Evolutionary conservation across 2,888 invertebrate genomes (phyloP).

Genomic region (Keiferia lycopersicella): DNA sequence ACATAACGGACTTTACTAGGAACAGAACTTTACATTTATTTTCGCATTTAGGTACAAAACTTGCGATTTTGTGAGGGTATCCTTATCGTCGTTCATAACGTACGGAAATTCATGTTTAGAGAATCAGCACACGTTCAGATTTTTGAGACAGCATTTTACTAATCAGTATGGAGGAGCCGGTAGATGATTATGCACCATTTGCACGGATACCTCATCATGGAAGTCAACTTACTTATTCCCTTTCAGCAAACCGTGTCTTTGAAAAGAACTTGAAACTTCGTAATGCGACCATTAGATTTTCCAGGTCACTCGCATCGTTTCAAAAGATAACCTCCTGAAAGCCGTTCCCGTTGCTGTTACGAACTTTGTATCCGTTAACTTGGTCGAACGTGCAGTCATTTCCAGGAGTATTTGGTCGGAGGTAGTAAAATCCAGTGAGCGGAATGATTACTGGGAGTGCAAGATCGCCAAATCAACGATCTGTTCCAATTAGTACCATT

Average conservation of each 20-base stretch:
- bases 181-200: neutral
- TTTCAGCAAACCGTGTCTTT: constrained; percentile 4
- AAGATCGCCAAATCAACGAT: constrained; percentile 4
- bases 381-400: constrained; percentile 5
- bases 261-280: constrained; percentile 7
- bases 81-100: too few relatives aligned
- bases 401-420: constrained; percentile 1
- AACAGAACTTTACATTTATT: too few relatives aligned
- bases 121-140: too few relatives aligned
- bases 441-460: constrained; percentile 17
- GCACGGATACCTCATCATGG: neutral
- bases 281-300: constrained; percentile 10
- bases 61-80: too few relatives aligned
- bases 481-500: constrained; percentile 11
- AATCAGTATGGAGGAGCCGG: too few relatives aligned
- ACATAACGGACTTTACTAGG: too few relatives aligned
- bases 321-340: constrained; percentile 9
- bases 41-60: too few relatives aligned
- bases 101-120: too few relatives aligned
- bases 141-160: too few relatives aligned
- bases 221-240: neutral
- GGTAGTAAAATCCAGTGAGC: constrained; percentile 19
- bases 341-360: constrained; percentile 1
- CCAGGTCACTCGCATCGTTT: constrained; percentile 6
- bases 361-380: constrained; percentile 18